Conservation (phyloP, 2,888 invertebrate species). For the Drosophila pegasa region DNA sequence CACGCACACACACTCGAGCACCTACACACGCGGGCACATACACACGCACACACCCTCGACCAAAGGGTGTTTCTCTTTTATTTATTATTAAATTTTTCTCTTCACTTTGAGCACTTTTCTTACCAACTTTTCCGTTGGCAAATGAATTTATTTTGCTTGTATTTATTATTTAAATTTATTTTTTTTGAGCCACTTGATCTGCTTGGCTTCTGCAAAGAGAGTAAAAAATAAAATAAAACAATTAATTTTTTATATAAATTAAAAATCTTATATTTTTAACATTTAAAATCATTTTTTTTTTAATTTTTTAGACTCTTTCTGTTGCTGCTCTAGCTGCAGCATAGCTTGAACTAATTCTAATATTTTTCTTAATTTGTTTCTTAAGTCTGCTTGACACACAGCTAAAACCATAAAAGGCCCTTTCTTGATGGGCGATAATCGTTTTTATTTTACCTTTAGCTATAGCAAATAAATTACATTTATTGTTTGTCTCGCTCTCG, state of each 20-base stretch:
- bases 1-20: conserved; percentile 36
- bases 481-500: conserved; percentile 24
- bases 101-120: conserved; percentile 49
- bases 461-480: conserved; percentile 60
- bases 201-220: conserved; percentile 43
- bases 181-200: conserved; percentile 20
- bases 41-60: conserved; percentile 21
- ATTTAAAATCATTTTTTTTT: background rate
- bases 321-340: conserved; percentile 3
- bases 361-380: background rate
- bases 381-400: background rate
- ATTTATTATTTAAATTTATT: conserved; percentile 14
- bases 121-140: conserved; percentile 22
- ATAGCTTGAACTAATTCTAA: conserved; percentile 15
- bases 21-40: conserved; percentile 33
- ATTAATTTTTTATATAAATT: conserved; percentile 7
- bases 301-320: background rate
- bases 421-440: conserved; percentile 5
- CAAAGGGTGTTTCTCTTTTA: conserved; percentile 22
- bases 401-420: conserved; percentile 31
- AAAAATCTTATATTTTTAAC: background rate
- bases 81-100: conserved; percentile 10
- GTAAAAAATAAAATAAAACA: background rate
- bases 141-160: conserved; percentile 12
- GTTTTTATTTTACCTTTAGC: conserved; percentile 9